Percentiles rank a stretch among this genome's conserved stretches.
phyloP scores from a whole-genome alignment of 2,113 vertebrate species.

The Cynopterus brachyotis region DNA sequence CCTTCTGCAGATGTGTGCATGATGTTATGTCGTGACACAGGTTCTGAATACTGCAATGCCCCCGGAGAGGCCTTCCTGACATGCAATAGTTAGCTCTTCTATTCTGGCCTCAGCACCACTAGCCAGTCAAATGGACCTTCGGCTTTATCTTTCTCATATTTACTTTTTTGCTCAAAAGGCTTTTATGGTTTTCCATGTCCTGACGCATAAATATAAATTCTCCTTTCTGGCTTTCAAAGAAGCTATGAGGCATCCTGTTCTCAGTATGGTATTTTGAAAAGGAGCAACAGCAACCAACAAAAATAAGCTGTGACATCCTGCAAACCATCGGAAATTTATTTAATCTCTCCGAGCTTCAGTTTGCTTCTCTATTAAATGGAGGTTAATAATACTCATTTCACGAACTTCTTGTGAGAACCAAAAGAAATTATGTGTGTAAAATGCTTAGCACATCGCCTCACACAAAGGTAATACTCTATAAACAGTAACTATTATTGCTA shows the following conservation, averaged over 20 bases:
- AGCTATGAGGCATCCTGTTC: background rate
- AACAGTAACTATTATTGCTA: background rate
- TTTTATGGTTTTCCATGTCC: background rate
- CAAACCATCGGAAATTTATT: background rate
- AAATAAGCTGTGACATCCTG: background rate
- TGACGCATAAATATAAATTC: background rate
- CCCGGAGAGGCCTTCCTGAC: background rate
- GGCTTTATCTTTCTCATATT: background rate
- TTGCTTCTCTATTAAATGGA: background rate
- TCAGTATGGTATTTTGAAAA: slow-evolving; percentile 15
- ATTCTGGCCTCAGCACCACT: background rate
- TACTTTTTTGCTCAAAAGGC: background rate
- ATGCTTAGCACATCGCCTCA: background rate
- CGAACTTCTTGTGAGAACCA: background rate
- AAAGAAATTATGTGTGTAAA: background rate
- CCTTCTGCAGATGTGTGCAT: too few relatives aligned
- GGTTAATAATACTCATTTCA: background rate
- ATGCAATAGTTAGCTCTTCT: background rate
- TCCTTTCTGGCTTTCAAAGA: slow-evolving; percentile 24
- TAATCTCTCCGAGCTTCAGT: background rate
- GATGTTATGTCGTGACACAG: fast-evolving
- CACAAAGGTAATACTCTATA: background rate
- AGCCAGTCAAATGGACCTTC: background rate
- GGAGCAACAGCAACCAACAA: background rate
- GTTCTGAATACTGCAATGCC: background rate